Evolutionary conservation across 2,113 vertebrate genomes (phyloP), one percentile per base, ranked within the genome.

Genomic region (Hirundichthys speculiger): DNA sequence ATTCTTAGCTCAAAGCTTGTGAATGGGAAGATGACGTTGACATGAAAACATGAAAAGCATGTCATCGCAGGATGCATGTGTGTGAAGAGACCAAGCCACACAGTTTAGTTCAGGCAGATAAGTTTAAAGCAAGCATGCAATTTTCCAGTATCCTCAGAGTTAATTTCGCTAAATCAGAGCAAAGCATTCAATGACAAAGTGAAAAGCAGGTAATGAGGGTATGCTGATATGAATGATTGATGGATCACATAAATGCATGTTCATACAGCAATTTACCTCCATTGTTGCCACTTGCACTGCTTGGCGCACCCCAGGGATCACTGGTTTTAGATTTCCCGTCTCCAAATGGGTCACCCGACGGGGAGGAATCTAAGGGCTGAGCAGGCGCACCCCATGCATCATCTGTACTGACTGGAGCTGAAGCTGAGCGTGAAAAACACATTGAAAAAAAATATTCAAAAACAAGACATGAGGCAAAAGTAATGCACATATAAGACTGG

Each of bases 381-480:
- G 84, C 83, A 53, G 93, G 86, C 1, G 90, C 87, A 0, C 91
- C 93, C 92, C 92, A 92, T 0, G 89, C 87, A 51, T 91, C 89
- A 22, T 77, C 86, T 13, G 81, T 50, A 30, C 63, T 67, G 5
- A 64, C 73, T 3, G 88, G 65, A 73, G 84, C 78, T 67, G 87
- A 66, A n/a, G 64, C 84, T 89, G 14, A 38, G 57, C 10, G 19
- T 13, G 21, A 0, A 56, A 48, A 59, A 13, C 3, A 2, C 57
- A 16, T 7, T 62, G 4, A 38, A 24, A 39, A 22, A 24, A 5
- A 30, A 13, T 4, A 52, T 22, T 34, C 30, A 34, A 34, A 6
- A 34, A 34, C 6, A 10, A 34, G 30, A 34, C 30, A 10, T 34
- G 6, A 34, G 30, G 11, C 30, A 34, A 34, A 34, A 34, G 6